Evolutionary conservation across 1,140 invertebrate species (phyloP), one percentile per base, ranked within the genome.

Genomic region (Pissodes strobi): DNA sequence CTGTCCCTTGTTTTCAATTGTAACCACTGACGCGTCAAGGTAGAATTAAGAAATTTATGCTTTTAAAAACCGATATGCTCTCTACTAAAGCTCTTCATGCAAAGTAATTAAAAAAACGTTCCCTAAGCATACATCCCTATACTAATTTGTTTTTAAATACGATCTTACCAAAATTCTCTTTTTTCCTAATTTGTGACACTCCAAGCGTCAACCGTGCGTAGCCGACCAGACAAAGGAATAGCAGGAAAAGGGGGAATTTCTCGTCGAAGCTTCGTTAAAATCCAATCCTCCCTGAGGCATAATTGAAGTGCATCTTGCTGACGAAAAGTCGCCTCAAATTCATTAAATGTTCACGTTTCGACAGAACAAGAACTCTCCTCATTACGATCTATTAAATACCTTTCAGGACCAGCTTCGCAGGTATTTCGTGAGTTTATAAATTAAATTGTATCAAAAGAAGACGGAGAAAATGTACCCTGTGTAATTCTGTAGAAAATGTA

Each of bases 271-370:
- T 41, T 38, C 51, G 51, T 55, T 45, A 57, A 57, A 57, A 45
- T 27, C 41, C 39, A 27, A 57, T 57, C 39, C 34, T 55, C 34
- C 51, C 21, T 13, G 17, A 18, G 15, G 25, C 27, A 51, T 55
- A 55, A 55, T 55, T 55, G 52, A 55, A 55, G 52, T 55, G 52
- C 52, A 37, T 45, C 55, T 37, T 45, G 22, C 41, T 45, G 18
- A 57, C 21, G 55, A 57, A 57, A 57, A 55, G 38, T 55, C 48
- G 48, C 48, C 48, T 34, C 38, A 41, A 41, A 57, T 57, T 57
- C 55, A 57, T 57, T 57, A 57, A 57, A 45, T 43, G 55, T 45
- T 57, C 55, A 45, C 55, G 55, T 57, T 57, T 27, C 22, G 12
- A 25, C 8, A 30, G 25, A 57, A 45, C 39, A 27, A 15, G n/a